Conservation (phyloP, 2,797 vertebrate species). For the Darevskia nairensis region DNA sequence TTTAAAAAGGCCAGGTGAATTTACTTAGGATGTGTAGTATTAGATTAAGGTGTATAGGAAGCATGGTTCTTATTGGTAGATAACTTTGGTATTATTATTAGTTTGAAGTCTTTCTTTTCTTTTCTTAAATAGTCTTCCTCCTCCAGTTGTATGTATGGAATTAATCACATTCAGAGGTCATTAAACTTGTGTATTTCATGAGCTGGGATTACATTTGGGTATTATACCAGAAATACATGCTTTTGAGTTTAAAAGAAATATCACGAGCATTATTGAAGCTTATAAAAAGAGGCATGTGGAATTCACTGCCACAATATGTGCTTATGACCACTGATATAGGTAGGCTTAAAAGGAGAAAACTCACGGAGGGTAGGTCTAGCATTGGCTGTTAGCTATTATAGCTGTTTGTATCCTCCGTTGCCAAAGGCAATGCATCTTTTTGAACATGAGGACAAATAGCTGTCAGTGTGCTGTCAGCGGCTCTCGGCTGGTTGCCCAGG, state of each 20-base stretch:
- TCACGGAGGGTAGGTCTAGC: not conserved
- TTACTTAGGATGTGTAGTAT: slow-evolving; percentile 63
- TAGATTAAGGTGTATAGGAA: slow-evolving; percentile 52
- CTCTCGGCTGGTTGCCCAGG: too few relatives aligned
- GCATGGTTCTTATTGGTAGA: not conserved
- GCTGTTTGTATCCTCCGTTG: not conserved
- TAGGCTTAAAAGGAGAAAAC: not conserved
- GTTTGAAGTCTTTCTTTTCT: slow-evolving; percentile 25
- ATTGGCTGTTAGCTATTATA: not conserved
- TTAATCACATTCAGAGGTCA: accelerated
- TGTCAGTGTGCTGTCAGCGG: too few relatives aligned
- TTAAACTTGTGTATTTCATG: slow-evolving; percentile 16
- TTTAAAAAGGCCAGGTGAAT: slow-evolving; percentile 48
- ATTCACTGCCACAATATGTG: not conserved
- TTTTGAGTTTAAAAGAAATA: slow-evolving; percentile 32
- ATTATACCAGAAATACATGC: slow-evolving; percentile 43
- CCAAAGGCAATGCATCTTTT: not conserved
- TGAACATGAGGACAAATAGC: not conserved
- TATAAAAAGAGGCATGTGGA: not conserved
- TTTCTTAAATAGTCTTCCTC: slow-evolving; percentile 35
- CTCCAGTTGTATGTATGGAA: slow-evolving; percentile 25
- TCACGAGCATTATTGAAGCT: too few relatives aligned
- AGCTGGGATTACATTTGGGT: slow-evolving; percentile 59
- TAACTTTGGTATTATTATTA: slow-evolving; percentile 56
- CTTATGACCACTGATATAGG: too few relatives aligned